These are phyloP conservation scores for Pachyrhynchus sulphureomaculatus DNA, from an alignment of 1,140 invertebrate genomes.

Conservation along the genomic window DNA sequence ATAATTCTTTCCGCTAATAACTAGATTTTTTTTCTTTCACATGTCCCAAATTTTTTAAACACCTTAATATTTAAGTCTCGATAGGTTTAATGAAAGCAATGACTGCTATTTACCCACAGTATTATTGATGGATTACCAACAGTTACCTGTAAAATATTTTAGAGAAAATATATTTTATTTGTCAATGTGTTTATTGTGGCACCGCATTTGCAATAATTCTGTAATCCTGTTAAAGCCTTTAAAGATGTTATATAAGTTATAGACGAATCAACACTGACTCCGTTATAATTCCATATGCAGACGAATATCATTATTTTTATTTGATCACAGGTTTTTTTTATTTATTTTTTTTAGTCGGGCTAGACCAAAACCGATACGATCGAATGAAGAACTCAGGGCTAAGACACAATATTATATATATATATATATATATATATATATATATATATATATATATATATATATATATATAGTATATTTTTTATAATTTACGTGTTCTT, in stretches of 20 bases:
- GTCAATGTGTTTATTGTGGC: constrained; percentile 14
- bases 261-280: constrained; percentile 17
- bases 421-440: too few relatives aligned
- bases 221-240: constrained; percentile 24
- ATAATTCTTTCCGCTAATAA: too few relatives aligned
- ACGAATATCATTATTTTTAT: constrained; percentile 17
- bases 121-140: constrained; percentile 12
- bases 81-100: neutral
- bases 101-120: constrained; percentile 13
- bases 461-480: too few relatives aligned
- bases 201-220: constrained; percentile 32
- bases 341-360: too few relatives aligned
- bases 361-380: too few relatives aligned
- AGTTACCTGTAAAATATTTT: constrained; percentile 12
- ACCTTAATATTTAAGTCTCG: neutral
- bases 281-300: constrained; percentile 24
- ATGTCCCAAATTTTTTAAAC: constrained; percentile 6
- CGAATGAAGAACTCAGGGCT: too few relatives aligned
- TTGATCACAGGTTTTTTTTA: constrained; percentile 1
- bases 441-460: too few relatives aligned
- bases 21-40: constrained; percentile 19
- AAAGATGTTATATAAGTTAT: constrained; percentile 21
- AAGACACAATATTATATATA: too few relatives aligned
- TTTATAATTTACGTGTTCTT: too few relatives aligned
- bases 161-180: constrained; percentile 12